Evolutionary conservation across 2,797 vertebrate genomes (phyloP), one percentile per base, ranked within the genome.

Genomic region (Sus cebifrons): DNA sequence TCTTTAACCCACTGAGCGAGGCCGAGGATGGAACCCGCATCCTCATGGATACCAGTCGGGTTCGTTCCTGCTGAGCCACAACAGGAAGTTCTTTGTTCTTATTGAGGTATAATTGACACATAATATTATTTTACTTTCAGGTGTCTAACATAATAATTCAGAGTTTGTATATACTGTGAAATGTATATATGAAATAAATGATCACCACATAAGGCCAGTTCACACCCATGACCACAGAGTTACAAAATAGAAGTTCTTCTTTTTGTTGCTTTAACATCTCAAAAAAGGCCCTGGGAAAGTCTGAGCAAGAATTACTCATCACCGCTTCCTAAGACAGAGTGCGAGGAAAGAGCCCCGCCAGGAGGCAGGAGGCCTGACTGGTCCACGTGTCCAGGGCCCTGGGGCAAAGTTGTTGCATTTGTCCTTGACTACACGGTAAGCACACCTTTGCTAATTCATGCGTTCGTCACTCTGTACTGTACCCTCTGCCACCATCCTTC

Each of bases 251-350:
- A 81, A 14, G 13, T 77, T 94, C n/a, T 64, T 79, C 54, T 70
- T 49, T 13, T 32, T 18, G 20, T 36, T 79, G 67, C 27, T 90
- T 62, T 87, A 54, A 83, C 73, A 62, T 67, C 62, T 86, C 89
- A 71, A 56, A 86, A 62, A 75, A 18, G 4, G 23, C 65, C 71
- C 20, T 60, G 21, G 75, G 40, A 91, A 86, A 74, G 16, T 56
- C 73, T n/a, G 15, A 73, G 20, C 29, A 89, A 86, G 77, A 86
- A 79, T 20, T 36, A 21, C 15, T 71, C 16, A 40, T 81, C n/a
- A 84, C 25, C 13, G 29, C 11, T 4, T 89, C 27, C 0, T 36
- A 64, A 65, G 68, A 71, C 4, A 64, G 64, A 64, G 32, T 73
- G 52, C 49, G 77, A 16, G 9, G 49, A 58, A 73, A 84, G 20